Evolutionary conservation across 2,797 vertebrate genomes (phyloP).

Genomic region (Rhinoraja longicauda): DNA sequence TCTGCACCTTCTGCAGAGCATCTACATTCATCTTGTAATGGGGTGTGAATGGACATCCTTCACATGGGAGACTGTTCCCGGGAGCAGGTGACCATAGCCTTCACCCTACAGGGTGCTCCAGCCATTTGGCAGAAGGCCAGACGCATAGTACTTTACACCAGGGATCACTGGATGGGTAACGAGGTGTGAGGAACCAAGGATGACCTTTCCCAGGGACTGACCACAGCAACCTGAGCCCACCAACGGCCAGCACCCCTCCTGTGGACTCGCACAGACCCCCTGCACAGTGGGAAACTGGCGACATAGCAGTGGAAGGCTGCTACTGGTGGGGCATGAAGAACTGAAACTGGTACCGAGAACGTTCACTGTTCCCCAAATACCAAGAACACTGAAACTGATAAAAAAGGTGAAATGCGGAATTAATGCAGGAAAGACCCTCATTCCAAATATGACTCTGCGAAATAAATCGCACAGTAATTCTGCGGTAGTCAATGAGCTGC

Average conservation of each 20-base stretch:
- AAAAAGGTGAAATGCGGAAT: neutral
- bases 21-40: too few relatives aligned
- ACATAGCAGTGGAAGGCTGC: neutral
- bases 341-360: neutral
- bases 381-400: neutral
- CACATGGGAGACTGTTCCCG: neutral
- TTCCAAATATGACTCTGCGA: neutral
- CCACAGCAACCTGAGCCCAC: neutral
- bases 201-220: neutral
- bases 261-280: neutral
- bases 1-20: too few relatives aligned
- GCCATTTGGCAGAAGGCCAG: neutral
- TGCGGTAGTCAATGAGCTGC: neutral
- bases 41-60: too few relatives aligned
- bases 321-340: neutral
- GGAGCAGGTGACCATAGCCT: neutral
- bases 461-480: neutral
- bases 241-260: too few relatives aligned
- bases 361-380: neutral
- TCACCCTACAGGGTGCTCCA: neutral
- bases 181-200: neutral
- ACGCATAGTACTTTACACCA: too few relatives aligned
- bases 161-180: neutral
- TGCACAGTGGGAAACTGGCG: neutral
- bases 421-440: too few relatives aligned